Conservation (phyloP, 2,888 invertebrate genomes). For the Apamea epomidion region DNA sequence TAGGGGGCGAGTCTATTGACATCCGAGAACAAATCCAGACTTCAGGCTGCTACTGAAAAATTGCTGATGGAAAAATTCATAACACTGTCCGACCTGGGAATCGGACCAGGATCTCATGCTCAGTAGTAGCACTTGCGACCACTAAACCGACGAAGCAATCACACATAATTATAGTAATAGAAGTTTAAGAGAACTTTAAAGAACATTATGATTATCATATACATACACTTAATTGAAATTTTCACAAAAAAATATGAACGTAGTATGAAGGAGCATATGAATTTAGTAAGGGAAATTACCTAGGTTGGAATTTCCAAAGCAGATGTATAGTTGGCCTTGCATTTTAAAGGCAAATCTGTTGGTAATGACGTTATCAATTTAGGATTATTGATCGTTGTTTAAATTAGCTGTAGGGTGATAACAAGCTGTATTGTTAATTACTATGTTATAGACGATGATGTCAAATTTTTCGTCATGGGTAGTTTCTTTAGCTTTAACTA, state of each 20-base stretch:
- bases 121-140: neutral
- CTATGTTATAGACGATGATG: neutral
- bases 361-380: slow-evolving; percentile 36
- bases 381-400: slow-evolving; percentile 34
- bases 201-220: neutral
- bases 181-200: neutral
- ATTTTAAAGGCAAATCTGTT: slow-evolving; percentile 18
- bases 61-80: neutral
- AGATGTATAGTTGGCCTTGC: slow-evolving; percentile 20
- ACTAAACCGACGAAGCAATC: neutral
- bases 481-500: neutral
- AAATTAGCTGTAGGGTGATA: slow-evolving; percentile 28
- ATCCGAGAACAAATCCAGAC: neutral
- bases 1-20: neutral
- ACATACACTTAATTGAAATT: neutral
- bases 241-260: slow-evolving; percentile 25
- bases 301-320: slow-evolving; percentile 38
- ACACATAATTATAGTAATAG: neutral
- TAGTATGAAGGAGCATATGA: too few species aligned
- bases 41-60: neutral
- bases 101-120: too few species aligned
- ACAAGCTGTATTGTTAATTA: slow-evolving; percentile 15
- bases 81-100: neutral
- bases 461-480: neutral
- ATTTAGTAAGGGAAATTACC: slow-evolving; percentile 25